These are phyloP conservation scores for Cynaeus angustus DNA, from an alignment of 2,888 invertebrate species.

Conservation along the genomic window DNA sequence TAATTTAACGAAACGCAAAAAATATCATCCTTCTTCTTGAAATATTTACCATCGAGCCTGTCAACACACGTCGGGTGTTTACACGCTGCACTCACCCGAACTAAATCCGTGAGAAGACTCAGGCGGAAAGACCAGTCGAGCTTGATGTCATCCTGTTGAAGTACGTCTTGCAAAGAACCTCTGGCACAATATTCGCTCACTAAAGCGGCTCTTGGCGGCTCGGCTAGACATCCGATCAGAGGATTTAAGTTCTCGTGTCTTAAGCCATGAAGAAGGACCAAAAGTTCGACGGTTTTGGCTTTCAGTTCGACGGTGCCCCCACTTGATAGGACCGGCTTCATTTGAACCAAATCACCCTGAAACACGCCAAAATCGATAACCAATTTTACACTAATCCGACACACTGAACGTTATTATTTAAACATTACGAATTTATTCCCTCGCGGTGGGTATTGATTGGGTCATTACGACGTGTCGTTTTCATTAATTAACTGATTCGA, in stretches of 20 bases:
- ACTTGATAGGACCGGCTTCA: constrained; percentile 82
- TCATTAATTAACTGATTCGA: too few species aligned
- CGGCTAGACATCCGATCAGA: constrained; percentile 88
- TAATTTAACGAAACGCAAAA: background rate
- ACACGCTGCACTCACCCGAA: constrained; percentile 76
- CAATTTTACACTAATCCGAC: constrained; percentile 28
- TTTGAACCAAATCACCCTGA: constrained; percentile 92
- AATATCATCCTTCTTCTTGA: background rate
- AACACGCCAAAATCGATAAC: constrained; percentile 78
- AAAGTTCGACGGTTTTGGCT: constrained; percentile 85
- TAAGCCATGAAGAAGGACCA: constrained; percentile 87
- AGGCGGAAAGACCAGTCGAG: constrained; percentile 97
- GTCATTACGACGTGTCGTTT: background rate
- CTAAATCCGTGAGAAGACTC: constrained; percentile 93
- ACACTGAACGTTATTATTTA: constrained; percentile 16
- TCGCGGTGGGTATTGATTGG: background rate
- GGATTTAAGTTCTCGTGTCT: constrained; percentile 95
- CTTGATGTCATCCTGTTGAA: constrained; percentile 91
- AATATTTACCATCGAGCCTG: constrained; percentile 15
- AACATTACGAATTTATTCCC: constrained; percentile 16
- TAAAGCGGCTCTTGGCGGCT: constrained; percentile 84
- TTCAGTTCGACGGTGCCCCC: constrained; percentile 78
- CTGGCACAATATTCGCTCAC: constrained; percentile 92
- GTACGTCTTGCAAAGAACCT: constrained; percentile 91
- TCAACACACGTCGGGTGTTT: constrained; percentile 21